A percentile compares a stretch with the other conserved stretches of the same genome.
Evolutionary conservation across 2,888 invertebrate species (phyloP).

Genomic region (Lithophane ornitopus): DNA sequence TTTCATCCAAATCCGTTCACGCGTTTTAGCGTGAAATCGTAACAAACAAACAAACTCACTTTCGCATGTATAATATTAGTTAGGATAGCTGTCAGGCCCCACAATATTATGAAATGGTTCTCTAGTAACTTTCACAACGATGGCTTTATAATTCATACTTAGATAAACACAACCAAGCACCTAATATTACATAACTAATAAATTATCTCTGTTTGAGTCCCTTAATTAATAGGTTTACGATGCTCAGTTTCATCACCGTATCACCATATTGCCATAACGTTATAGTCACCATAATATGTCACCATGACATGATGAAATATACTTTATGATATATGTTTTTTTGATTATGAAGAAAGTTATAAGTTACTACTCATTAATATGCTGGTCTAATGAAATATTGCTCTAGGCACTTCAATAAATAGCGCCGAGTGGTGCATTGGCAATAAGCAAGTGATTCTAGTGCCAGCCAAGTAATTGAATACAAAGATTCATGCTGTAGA

Average conservation of each 20-base stretch:
- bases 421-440: not conserved
- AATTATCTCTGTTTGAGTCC: not conserved
- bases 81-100: not conserved
- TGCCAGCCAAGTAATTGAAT: not conserved
- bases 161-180: not conserved
- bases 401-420: constrained; percentile 9
- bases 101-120: constrained; percentile 8
- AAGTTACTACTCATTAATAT: not conserved
- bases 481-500: constrained; percentile 8
- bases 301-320: not conserved
- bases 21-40: too few species aligned
- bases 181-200: constrained; percentile 25
- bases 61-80: too few species aligned
- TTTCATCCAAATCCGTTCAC: too few species aligned
- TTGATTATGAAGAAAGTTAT: constrained; percentile 10
- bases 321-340: not conserved
- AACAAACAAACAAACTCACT: too few species aligned
- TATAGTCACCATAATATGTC: not conserved
- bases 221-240: constrained; percentile 8
- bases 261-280: not conserved
- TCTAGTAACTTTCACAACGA: constrained; percentile 4
- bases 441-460: constrained; percentile 1
- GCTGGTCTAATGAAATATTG: constrained; percentile 24
- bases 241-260: not conserved
- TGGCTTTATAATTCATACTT: not conserved